Conservation (phyloP, 2,797 vertebrate species). For the Ibycter americanus region DNA sequence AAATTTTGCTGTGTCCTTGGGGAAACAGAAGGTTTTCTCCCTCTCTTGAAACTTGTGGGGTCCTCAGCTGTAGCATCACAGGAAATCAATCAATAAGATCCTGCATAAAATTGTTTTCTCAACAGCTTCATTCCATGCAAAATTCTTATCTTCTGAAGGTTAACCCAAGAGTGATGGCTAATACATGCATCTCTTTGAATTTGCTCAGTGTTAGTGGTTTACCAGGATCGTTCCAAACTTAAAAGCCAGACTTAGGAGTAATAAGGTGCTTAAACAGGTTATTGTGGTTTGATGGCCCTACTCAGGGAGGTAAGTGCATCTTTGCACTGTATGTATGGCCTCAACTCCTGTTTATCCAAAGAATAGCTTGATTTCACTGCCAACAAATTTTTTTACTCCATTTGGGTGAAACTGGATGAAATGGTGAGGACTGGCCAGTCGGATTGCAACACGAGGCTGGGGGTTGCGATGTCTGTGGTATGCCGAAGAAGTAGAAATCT, state of each 20-base stretch:
- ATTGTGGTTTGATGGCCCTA: not conserved
- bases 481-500: not conserved
- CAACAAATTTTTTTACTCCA: not conserved
- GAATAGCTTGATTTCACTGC: not conserved
- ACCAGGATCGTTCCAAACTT: not conserved
- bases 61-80: not conserved
- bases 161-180: not conserved
- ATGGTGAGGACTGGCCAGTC: not conserved
- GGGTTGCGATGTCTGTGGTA: not conserved
- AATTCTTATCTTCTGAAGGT: not conserved
- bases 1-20: not conserved
- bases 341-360: not conserved
- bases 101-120: not conserved
- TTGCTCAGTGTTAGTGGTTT: not conserved
- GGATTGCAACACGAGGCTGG: not conserved
- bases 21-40: not conserved
- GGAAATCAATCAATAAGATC: not conserved
- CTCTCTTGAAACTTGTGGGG: not conserved
- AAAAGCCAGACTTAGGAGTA: not conserved
- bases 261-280: not conserved
- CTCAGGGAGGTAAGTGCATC: not conserved
- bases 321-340: not conserved
- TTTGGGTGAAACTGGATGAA: not conserved
- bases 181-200: not conserved
- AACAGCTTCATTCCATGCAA: not conserved